These are phyloP conservation scores for Beroe forskalii DNA, from an alignment of 37 sponge, comb jelly and placozoan genomes.

Conservation along the genomic window DNA sequence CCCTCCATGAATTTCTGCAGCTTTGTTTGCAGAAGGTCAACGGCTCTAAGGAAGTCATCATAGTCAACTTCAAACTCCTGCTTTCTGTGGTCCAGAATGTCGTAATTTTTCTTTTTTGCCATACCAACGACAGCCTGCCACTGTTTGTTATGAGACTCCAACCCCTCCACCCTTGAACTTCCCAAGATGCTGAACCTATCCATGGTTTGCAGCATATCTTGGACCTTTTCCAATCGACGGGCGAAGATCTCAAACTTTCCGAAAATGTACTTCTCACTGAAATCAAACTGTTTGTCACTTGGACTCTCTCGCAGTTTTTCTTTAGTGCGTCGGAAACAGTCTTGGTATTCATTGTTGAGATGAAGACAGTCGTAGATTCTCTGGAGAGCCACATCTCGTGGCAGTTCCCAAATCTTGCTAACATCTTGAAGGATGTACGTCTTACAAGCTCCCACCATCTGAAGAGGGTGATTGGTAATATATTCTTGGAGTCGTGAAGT, in stretches of 20 bases:
- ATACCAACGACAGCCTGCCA: conserved; percentile 75
- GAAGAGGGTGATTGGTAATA: no score
- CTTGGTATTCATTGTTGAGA: conserved; percentile 94
- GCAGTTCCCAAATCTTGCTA: conserved; percentile 87
- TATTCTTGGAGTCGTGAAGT: no score
- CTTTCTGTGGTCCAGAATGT: conserved; percentile 82
- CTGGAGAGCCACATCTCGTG: conserved; percentile 73
- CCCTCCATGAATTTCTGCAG: conserved; percentile 58
- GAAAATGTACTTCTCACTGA: conserved; percentile 99
- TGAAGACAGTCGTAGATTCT: conserved; percentile 77
- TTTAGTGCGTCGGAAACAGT: conserved; percentile 90
- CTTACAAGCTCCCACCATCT: conserved; percentile 96
- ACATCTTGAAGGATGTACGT: conserved; percentile 90
- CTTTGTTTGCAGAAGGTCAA: conserved; percentile 22
- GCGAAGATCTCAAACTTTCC: conserved; percentile 96
- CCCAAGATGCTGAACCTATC: conserved; percentile 77
- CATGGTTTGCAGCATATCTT: conserved; percentile 73
- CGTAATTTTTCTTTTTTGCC: conserved; percentile 93
- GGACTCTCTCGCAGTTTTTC: conserved; percentile 79
- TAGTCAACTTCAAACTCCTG: conserved; percentile 87
- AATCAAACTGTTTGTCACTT: conserved; percentile 92
- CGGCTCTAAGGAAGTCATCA: conserved; percentile 79
- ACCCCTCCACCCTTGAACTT: conserved; percentile 89
- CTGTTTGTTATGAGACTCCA: conserved; percentile 75
- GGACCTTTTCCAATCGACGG: conserved; percentile 75